phyloP scores from a whole-genome alignment of 1,140 invertebrate genomes.

The Bombus consobrinus region DNA sequence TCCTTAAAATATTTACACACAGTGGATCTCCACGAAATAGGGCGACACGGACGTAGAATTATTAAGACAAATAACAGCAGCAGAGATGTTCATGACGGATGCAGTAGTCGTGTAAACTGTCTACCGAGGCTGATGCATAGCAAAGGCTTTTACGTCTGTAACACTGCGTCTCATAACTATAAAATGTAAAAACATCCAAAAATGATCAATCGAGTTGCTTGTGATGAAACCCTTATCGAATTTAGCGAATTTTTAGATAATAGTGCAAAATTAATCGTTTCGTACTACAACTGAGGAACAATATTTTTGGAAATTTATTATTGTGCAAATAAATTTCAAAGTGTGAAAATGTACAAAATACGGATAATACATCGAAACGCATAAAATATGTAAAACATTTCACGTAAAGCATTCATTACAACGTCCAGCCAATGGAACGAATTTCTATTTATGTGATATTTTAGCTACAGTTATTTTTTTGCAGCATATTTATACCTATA shows the following conservation, averaged over 20 bases:
- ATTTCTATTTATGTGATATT: too few species aligned
- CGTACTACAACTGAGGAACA: too few species aligned
- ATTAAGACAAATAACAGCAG: conserved; percentile 27
- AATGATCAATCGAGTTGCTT: background rate
- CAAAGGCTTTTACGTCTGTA: conserved; percentile 43
- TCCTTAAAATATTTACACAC: conserved; percentile 35
- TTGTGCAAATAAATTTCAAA: too few species aligned
- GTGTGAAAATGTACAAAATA: too few species aligned
- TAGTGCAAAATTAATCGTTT: too few species aligned
- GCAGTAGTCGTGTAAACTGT: conserved; percentile 16
- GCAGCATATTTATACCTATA: too few species aligned
- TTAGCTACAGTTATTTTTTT: too few species aligned
- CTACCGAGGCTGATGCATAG: conserved; percentile 20
- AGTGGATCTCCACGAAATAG: background rate
- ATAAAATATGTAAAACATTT: too few species aligned
- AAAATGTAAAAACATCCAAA: background rate
- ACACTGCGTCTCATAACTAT: background rate
- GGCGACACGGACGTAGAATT: background rate
- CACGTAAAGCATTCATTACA: too few species aligned
- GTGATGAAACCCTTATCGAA: background rate
- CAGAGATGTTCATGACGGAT: conserved; percentile 30
- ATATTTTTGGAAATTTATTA: too few species aligned
- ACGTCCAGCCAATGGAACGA: too few species aligned
- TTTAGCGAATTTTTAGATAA: background rate
- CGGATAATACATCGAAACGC: too few species aligned